phyloP scores from a whole-genome alignment of 1,140 invertebrate species.

The Aphelinus certus region DNA sequence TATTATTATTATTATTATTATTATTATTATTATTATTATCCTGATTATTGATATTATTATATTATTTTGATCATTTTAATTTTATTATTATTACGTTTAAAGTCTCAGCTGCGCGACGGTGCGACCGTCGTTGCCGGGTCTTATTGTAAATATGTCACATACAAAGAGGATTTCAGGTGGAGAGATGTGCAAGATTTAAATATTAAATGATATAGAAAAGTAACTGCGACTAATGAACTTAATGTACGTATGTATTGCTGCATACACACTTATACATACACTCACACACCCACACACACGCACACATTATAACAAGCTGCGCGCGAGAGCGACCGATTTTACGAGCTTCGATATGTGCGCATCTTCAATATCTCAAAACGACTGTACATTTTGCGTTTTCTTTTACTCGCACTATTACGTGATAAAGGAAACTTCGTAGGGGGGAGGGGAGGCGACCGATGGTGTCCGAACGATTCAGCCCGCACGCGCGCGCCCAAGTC shows the following conservation, averaged over 20 bases:
- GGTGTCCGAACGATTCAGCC: neutral
- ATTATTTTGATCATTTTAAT: slow-evolving; percentile 17
- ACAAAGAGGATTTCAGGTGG: neutral
- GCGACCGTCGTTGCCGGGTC: neutral
- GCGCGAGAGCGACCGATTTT: slow-evolving; percentile 4
- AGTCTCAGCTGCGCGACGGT: slow-evolving; percentile 11
- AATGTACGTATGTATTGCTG: slow-evolving; percentile 56
- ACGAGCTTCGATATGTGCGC: neutral
- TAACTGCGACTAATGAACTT: too few relatives aligned
- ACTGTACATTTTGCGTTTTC: neutral
- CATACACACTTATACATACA: slow-evolving; percentile 48
- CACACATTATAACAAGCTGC: slow-evolving; percentile 9
- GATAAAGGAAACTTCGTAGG: neutral
- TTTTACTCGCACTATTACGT: neutral
- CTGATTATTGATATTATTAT: slow-evolving; percentile 4
- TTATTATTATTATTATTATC: slow-evolving; percentile 30
- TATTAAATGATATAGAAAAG: too few relatives aligned
- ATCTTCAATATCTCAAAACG: neutral
- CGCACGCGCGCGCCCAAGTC: slow-evolving; percentile 17
- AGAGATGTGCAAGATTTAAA: slow-evolving; percentile 42
- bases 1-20: slow-evolving; percentile 30
- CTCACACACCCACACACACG: neutral
- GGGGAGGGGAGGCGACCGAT: neutral
- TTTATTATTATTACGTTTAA: slow-evolving; percentile 18
- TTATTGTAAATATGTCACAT: slow-evolving; percentile 37